phyloP scores from a whole-genome alignment of 2,888 invertebrate genomes.

The Chrysina gloriosa region DNA sequence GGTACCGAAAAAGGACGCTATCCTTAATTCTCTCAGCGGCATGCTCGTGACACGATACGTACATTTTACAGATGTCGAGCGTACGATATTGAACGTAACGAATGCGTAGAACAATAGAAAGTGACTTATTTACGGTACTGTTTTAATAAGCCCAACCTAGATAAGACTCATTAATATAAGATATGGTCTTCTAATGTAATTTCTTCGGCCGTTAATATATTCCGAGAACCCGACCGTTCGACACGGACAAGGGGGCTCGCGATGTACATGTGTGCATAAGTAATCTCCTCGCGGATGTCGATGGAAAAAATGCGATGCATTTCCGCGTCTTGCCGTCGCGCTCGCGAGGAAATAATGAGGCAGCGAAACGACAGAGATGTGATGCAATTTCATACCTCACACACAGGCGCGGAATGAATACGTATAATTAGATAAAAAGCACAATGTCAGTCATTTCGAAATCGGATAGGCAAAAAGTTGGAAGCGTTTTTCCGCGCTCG shows the following conservation, averaged over 20 bases:
- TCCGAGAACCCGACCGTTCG: background rate
- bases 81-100: slow-evolving; percentile 25
- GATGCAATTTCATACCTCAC: background rate
- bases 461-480: too few relatives aligned
- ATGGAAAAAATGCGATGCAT: background rate
- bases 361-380: background rate
- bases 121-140: slow-evolving; percentile 18
- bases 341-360: background rate
- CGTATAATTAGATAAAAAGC: background rate
- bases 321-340: background rate
- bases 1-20: background rate
- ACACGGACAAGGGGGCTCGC: background rate
- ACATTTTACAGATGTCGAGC: slow-evolving; percentile 25
- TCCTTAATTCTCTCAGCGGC: background rate
- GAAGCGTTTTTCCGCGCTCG: background rate
- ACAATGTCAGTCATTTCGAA: too few relatives aligned
- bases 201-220: slow-evolving; percentile 17
- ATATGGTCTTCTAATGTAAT: slow-evolving; percentile 28
- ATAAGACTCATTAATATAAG: slow-evolving; percentile 36
- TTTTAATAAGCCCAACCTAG: slow-evolving; percentile 33
- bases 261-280: background rate
- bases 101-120: slow-evolving; percentile 34
- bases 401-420: background rate
- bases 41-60: background rate
- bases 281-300: background rate